phyloP scores from a whole-genome alignment of 2,797 vertebrate species.

The Cyprinodon diabolis region DNA sequence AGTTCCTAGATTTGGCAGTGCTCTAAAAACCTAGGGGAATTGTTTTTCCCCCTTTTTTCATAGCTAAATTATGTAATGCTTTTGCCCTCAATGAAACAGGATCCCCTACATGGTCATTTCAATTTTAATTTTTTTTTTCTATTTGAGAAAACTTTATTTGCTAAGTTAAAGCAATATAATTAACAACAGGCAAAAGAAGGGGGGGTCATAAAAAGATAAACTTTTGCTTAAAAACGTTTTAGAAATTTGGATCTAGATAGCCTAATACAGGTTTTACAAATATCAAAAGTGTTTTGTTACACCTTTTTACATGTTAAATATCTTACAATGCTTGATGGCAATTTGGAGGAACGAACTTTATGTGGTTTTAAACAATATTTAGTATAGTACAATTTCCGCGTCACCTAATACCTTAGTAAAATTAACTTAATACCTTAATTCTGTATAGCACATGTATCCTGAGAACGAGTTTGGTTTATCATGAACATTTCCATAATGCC shows the following conservation, averaged over 20 bases:
- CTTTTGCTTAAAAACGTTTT: too few relatives aligned
- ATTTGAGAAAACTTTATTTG: neutral
- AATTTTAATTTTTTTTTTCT: neutral
- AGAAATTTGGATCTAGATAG: neutral
- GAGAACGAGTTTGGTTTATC: too few relatives aligned
- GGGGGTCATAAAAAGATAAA: neutral
- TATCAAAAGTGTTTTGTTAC: neutral
- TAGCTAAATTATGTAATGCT: neutral
- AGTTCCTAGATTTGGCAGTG: constrained; percentile 39
- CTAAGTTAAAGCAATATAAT: neutral
- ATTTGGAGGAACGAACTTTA: too few relatives aligned
- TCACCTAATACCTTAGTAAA: too few relatives aligned
- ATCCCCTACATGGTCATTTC: neutral
- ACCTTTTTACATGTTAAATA: too few relatives aligned
- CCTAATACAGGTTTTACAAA: neutral
- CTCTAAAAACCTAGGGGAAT: constrained; percentile 18
- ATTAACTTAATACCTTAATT: too few relatives aligned
- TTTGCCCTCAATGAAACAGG: neutral
- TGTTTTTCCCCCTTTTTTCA: neutral
- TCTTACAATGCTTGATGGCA: too few relatives aligned
- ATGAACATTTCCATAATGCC: too few relatives aligned
- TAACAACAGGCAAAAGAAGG: neutral
- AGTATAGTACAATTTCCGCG: too few relatives aligned
- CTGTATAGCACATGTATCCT: too few relatives aligned
- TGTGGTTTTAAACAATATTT: too few relatives aligned